A percentile compares a stretch with the other conserved stretches of the same genome.
Conservation (phyloP, 92 coral and sea anemone genomes). For the Epizoanthus illoricatus region DNA sequence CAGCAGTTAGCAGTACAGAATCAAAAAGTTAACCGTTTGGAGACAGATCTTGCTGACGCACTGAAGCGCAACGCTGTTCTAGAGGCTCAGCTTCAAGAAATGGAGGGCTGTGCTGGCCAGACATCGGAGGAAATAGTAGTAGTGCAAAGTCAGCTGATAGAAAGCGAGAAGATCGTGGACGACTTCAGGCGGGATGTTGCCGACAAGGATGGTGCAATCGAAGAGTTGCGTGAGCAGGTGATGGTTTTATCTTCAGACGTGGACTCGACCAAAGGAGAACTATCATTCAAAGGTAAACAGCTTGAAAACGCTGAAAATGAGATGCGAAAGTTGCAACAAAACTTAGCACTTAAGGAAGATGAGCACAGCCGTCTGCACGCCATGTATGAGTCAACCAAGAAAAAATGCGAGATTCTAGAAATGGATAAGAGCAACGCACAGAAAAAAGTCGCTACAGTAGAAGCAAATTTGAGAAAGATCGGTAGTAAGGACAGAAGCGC, state of each 20-base stretch:
- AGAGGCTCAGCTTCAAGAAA: constrained; percentile 61
- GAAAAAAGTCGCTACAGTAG: constrained; percentile 77
- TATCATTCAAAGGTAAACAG: constrained; percentile 65
- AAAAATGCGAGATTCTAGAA: constrained; percentile 79
- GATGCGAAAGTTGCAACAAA: constrained; percentile 74
- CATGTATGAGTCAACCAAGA: constrained; percentile 66
- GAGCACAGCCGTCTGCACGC: constrained; percentile 71
- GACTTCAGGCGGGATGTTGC: constrained; percentile 75
- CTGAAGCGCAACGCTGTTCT: constrained; percentile 68
- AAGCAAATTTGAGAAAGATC: constrained; percentile 53
- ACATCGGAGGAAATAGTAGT: constrained; percentile 73
- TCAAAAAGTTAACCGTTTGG: constrained; percentile 75
- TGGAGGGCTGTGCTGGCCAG: constrained; percentile 67
- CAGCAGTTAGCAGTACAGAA: constrained; percentile 75
- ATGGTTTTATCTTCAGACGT: constrained; percentile 73
- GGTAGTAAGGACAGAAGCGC: constrained; percentile 65
- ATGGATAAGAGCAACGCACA: constrained; percentile 76
- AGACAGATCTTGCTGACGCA: constrained; percentile 69
- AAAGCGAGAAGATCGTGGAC: constrained; percentile 80
- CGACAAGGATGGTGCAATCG: constrained; percentile 82
- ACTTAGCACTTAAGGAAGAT: constrained; percentile 66
- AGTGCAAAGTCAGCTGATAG: constrained; percentile 78
- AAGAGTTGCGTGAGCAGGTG: constrained; percentile 76
- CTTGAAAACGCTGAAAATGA: constrained; percentile 82
- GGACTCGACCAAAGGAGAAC: constrained; percentile 79